Evolutionary conservation across 2,113 vertebrate genomes (phyloP), one percentile per base, ranked within the genome.

Genomic region (Etia nguti): DNA sequence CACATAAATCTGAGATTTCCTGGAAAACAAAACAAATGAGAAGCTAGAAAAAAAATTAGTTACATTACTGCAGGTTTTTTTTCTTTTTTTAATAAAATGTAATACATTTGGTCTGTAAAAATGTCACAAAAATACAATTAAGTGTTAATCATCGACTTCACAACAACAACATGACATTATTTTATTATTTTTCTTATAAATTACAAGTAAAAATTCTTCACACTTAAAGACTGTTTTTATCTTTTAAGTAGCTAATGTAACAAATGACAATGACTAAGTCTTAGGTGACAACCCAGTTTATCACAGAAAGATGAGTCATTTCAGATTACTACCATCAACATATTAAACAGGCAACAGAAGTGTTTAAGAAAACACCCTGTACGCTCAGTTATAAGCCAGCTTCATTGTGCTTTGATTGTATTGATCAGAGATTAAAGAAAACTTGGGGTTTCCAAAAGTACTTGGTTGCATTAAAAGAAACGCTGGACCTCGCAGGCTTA

Each of bases 81-180:
- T 62, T 10, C 1, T 36, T 62, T 4, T 52, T 52, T 3, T 4
- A 29, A 29, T 2, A 48, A 3, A 60, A 16, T 0, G 2, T 60
- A 16, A 34, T 6, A 24, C 22, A 46, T 26, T 73, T 73, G 0
- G 2, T 48, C 41, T 75, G 41, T 41, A 68, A 68, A 41, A 41
- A 16, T 1, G n/a, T 11, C 12, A 75, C 50, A 75, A 50, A 50
- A 50, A 20, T 50, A 31, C 41, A 75, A 31, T 20, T 5, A 20
- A 31, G 10, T 50, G 16, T 75, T 31, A 29, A 73, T 3, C 22
- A 73, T 22, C 3, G 16, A 18, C 1, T 48, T 73, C 6, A 48
- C 26, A 73, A 73, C 3, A 10, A 48, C 1, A 0, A 6, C 18
- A n/a, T 5, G 12, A 24, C 15, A 4, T 18, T 3, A 18, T 43